Conservation (phyloP, 2,797 vertebrate species). For the Myotis myotis region DNA sequence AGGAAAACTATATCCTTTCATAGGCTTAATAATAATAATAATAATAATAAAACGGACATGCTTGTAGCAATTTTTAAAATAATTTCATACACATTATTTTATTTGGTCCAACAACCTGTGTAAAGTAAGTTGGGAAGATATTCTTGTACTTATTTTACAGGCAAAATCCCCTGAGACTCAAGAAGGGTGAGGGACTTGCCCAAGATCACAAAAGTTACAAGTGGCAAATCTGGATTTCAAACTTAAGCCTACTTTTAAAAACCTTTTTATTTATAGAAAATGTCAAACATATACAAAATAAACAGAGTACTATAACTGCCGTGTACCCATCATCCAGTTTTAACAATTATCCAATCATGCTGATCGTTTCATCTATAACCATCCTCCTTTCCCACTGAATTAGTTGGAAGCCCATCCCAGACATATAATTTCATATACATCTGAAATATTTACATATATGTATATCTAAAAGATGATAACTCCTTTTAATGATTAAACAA, state of each 20-base stretch:
- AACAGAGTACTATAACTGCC: neutral
- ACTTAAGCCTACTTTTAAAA: neutral
- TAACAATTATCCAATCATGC: neutral
- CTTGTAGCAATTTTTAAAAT: constrained; percentile 44
- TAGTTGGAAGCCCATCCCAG: constrained; percentile 26
- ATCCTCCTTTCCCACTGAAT: neutral
- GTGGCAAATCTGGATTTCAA: constrained; percentile 13
- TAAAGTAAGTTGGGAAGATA: constrained; percentile 28
- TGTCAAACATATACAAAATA: constrained; percentile 31
- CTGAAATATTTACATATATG: constrained; percentile 49
- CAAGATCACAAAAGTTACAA: neutral
- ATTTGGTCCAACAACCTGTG: constrained; percentile 35
- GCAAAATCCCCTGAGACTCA: neutral
- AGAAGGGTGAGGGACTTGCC: constrained; percentile 16
- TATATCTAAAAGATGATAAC: neutral
- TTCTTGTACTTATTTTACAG: neutral
- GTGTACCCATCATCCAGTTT: neutral
- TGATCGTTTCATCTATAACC: constrained; percentile 4
- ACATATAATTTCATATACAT: constrained; percentile 39
- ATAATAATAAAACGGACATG: neutral
- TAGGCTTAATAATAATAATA: constrained; percentile 30
- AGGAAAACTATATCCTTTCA: constrained; percentile 42
- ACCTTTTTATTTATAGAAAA: constrained; percentile 27
- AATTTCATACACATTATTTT: constrained; percentile 35
- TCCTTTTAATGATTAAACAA: constrained; percentile 45